phyloP scores from a whole-genome alignment of 2,113 vertebrate species.

The Sarotherodon lohbergeri region DNA sequence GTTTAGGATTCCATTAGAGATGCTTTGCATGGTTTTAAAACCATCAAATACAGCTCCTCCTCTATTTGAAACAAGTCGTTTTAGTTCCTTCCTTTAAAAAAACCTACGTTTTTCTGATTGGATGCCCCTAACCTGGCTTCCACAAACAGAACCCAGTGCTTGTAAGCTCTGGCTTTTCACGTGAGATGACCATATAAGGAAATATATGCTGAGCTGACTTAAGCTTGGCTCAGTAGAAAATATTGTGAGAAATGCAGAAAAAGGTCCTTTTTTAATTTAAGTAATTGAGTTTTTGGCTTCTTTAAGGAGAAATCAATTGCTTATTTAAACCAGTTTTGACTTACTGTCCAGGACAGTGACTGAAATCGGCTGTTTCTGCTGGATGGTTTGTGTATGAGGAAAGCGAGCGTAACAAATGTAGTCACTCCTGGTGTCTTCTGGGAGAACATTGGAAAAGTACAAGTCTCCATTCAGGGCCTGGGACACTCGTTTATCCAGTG shows the following conservation, averaged over 20 bases:
- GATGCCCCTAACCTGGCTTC: neutral
- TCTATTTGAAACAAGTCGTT: neutral
- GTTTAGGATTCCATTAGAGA: neutral
- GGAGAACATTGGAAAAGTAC: constrained; percentile 93
- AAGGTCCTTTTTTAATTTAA: neutral
- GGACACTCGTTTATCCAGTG: constrained; percentile 86
- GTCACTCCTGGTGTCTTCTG: constrained; percentile 86
- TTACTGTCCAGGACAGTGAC: constrained; percentile 88
- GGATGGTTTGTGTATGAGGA: constrained; percentile 95
- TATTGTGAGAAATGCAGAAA: rapidly evolving
- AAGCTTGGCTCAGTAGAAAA: neutral
- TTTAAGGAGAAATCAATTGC: neutral
- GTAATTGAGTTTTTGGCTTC: neutral
- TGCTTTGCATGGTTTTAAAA: neutral
- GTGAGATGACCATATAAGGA: neutral
- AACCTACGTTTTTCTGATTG: neutral
- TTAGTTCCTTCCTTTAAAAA: neutral
- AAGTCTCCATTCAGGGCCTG: constrained; percentile 95
- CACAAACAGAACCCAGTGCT: neutral
- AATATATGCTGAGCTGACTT: neutral
- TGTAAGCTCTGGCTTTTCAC: neutral
- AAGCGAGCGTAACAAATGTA: constrained; percentile 98
- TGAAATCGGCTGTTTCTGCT: constrained; percentile 97
- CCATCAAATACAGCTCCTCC: too few species aligned
- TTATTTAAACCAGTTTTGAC: constrained; percentile 33